Evolutionary conservation across 2,797 vertebrate species (phyloP).

Genomic region (Acropternis orthonyx): DNA sequence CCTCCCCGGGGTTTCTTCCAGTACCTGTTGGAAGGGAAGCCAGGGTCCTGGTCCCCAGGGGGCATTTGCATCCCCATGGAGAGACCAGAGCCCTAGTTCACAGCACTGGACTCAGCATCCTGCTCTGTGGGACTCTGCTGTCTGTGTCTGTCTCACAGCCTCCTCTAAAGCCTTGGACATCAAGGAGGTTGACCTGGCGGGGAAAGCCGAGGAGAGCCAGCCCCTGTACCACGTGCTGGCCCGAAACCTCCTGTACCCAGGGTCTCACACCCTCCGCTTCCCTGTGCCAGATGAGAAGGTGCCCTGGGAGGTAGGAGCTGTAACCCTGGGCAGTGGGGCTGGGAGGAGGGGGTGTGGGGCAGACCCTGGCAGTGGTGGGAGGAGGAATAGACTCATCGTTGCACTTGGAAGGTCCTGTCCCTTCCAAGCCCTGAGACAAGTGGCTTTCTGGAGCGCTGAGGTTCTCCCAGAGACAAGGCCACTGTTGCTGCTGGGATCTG

Average conservation of each 20-base stretch:
- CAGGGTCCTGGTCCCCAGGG: accelerated
- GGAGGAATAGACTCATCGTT: not conserved
- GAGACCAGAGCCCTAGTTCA: accelerated
- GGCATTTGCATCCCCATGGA: not conserved
- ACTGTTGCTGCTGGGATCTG: not conserved
- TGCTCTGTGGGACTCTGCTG: not conserved
- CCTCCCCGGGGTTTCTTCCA: not conserved
- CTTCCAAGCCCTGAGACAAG: not conserved
- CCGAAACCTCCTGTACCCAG: conserved; percentile 83
- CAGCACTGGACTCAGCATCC: not conserved
- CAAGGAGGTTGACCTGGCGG: conserved; percentile 19
- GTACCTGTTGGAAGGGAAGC: not conserved
- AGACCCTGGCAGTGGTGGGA: not conserved
- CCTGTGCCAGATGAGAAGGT: conserved; percentile 95
- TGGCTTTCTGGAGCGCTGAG: not conserved
- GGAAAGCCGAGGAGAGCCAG: conserved; percentile 22
- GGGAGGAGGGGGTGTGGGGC: not conserved
- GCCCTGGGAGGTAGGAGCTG: conserved; percentile 87
- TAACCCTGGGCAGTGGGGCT: too few species aligned
- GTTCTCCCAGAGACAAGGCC: not conserved
- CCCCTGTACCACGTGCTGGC: conserved; percentile 77
- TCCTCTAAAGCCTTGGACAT: conserved; percentile 46
- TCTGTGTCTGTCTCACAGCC: conserved; percentile 30
- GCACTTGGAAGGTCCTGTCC: not conserved
- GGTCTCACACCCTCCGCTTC: conserved; percentile 80